Conservation (phyloP, 2,888 invertebrate genomes). For the Drosophila maculinotata region DNA sequence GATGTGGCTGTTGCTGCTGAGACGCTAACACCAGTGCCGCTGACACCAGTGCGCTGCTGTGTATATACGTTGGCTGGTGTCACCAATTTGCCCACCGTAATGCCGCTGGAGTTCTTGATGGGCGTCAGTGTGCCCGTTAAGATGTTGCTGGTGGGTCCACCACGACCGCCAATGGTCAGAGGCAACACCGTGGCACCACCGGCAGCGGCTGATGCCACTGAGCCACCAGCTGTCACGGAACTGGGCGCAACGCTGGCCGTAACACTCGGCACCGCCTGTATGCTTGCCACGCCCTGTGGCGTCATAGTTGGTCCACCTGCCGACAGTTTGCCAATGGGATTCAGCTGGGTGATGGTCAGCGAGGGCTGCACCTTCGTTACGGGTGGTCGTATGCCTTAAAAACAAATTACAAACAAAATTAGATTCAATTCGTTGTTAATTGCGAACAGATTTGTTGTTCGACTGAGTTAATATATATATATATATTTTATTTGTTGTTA, state of each 20-base stretch:
- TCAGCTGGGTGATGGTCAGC: conserved; percentile 84
- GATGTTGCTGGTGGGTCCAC: conserved; percentile 74
- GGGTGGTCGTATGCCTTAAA: conserved; percentile 81
- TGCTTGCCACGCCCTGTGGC: conserved; percentile 73
- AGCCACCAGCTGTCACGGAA: conserved; percentile 57
- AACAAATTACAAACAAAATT: background rate
- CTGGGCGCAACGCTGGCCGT: conserved; percentile 64
- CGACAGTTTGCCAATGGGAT: conserved; percentile 82
- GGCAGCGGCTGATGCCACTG: conserved; percentile 62
- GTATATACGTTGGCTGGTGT: conserved; percentile 58
- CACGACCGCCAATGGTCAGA: conserved; percentile 80
- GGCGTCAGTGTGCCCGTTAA: conserved; percentile 84
- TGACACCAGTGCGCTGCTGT: conserved; percentile 56
- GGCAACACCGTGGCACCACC: conserved; percentile 84
- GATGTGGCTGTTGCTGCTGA: conserved; percentile 53
- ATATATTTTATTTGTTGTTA: background rate
- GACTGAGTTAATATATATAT: too few species aligned
- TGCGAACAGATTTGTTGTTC: background rate
- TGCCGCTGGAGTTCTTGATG: conserved; percentile 81
- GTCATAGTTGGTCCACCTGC: conserved; percentile 49
- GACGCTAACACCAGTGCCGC: conserved; percentile 50
- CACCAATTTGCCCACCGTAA: conserved; percentile 84
- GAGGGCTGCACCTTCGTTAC: conserved; percentile 85
- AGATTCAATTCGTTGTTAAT: background rate
- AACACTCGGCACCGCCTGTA: conserved; percentile 72